These are phyloP conservation scores for Lanius collurio DNA, from an alignment of 2,113 vertebrate genomes.

Conservation along the genomic window DNA sequence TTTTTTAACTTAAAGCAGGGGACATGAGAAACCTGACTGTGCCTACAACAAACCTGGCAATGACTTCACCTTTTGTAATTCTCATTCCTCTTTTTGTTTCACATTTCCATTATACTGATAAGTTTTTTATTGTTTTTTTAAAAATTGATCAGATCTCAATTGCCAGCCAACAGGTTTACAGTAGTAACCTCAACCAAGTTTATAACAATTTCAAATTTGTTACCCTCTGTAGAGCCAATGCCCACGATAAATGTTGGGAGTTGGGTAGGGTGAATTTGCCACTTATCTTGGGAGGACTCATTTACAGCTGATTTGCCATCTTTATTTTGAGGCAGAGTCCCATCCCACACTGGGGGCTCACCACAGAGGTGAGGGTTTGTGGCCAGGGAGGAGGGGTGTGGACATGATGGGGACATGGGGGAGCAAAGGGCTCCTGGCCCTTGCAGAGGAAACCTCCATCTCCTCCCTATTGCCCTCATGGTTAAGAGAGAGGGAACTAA, in stretches of 20 bases:
- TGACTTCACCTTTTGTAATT: neutral
- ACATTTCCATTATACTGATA: neutral
- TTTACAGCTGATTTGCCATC: neutral
- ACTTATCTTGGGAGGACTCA: neutral
- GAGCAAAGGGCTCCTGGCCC: neutral
- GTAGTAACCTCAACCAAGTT: neutral
- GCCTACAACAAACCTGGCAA: neutral
- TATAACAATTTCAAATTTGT: neutral
- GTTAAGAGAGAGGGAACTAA: neutral
- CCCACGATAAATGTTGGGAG: neutral
- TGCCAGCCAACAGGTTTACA: neutral
- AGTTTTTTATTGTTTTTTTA: neutral
- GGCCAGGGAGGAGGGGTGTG: neutral
- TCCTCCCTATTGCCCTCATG: rapidly evolving
- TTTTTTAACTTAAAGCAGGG: neutral
- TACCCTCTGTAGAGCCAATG: neutral
- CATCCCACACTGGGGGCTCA: neutral
- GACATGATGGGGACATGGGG: neutral
- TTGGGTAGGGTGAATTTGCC: neutral
- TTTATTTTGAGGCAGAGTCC: neutral
- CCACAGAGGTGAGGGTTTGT: too few species aligned
- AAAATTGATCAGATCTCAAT: neutral
- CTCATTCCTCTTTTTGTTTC: neutral
- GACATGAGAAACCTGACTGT: neutral
- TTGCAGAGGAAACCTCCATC: neutral